Conservation (phyloP, 2,797 vertebrate species). For the Etheostoma nigrum region DNA sequence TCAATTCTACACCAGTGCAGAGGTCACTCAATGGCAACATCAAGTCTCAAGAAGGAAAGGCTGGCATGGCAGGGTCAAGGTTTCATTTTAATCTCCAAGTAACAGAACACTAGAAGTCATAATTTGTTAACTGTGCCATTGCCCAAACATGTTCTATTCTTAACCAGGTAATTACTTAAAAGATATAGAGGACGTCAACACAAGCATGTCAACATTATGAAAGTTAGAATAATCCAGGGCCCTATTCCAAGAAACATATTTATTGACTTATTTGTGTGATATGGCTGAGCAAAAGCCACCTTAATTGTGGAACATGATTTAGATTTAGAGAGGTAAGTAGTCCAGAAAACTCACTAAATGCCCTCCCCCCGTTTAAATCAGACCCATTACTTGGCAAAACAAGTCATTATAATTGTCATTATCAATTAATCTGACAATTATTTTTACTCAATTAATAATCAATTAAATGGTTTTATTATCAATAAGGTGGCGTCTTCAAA, state of each 20-base stretch:
- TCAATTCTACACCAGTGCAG: not conserved
- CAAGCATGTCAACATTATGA: not conserved
- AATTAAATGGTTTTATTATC: no score
- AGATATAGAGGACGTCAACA: not conserved
- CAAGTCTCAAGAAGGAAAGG: not conserved
- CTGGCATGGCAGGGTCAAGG: not conserved
- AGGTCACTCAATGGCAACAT: not conserved
- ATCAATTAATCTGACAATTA: no score
- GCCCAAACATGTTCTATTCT: not conserved
- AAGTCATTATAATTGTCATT: no score
- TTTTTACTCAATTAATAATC: no score
- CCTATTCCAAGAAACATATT: not conserved
- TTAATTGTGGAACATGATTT: not conserved
- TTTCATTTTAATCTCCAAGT: not conserved
- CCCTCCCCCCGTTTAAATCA: no score
- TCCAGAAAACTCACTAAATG: not conserved
- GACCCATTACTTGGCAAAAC: no score
- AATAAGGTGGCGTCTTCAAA: no score
- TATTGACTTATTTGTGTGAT: not conserved
- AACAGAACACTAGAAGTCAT: not conserved
- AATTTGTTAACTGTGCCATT: not conserved
- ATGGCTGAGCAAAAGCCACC: not conserved
- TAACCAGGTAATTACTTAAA: not conserved
- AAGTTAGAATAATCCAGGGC: not conserved
- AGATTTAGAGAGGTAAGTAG: not conserved